These are phyloP conservation scores for Aphelinus atriplicis DNA, from an alignment of 1,140 invertebrate genomes.

Conservation along the genomic window DNA sequence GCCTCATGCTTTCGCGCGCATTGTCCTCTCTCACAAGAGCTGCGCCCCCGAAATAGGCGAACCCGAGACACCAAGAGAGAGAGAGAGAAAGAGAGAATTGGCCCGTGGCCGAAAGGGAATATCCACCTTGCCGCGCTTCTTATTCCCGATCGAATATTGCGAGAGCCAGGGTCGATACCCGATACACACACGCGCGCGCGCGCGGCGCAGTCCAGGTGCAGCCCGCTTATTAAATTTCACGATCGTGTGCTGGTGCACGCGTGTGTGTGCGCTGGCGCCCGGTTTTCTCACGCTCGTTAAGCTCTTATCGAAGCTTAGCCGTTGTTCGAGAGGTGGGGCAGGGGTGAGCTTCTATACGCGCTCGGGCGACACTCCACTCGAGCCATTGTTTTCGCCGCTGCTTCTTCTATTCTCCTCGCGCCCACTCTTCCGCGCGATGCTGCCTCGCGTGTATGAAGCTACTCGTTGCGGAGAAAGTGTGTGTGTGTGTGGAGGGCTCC, in stretches of 20 bases:
- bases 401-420: background rate
- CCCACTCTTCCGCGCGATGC: background rate
- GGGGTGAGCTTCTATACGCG: background rate
- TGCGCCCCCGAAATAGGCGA: too few species aligned
- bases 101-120: too few species aligned
- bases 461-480: too few species aligned
- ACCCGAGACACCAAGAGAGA: too few species aligned
- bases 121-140: too few species aligned
- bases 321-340: background rate
- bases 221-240: constrained; percentile 26
- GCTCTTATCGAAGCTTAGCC: constrained; percentile 30
- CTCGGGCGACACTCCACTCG: constrained; percentile 7
- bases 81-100: too few species aligned
- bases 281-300: constrained; percentile 37
- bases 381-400: constrained; percentile 15
- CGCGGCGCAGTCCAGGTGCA: background rate
- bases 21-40: too few species aligned
- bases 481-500: too few species aligned
- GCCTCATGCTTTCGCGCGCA: too few species aligned
- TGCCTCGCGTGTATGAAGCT: too few species aligned
- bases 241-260: background rate
- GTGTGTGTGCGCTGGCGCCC: background rate
- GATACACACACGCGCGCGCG: background rate
- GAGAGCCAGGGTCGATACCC: background rate
- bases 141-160: constrained; percentile 18